Evolutionary conservation across 92 coral and sea anemone genomes (phyloP).

Genomic region (Parazoanthus darwini): DNA sequence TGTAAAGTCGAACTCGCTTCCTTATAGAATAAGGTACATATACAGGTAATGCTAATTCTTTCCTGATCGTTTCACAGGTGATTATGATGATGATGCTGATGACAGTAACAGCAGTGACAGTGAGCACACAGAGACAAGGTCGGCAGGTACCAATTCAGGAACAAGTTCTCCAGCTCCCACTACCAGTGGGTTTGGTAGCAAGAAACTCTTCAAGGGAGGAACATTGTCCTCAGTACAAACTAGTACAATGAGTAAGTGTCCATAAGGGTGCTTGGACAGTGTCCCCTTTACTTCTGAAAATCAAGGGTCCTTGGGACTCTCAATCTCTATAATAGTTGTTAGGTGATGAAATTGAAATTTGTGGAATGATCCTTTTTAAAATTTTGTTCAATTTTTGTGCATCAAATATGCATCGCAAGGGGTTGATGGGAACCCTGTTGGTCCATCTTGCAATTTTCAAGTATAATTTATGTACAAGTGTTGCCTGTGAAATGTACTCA

Average conservation of each 20-base stretch:
- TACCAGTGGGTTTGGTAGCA: conserved; percentile 39
- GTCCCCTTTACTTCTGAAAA: too few relatives aligned
- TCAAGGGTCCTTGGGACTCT: too few relatives aligned
- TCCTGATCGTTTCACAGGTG: background rate
- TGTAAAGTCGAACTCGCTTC: background rate
- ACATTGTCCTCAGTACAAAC: conserved; percentile 45
- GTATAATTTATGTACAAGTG: background rate
- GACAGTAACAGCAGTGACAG: conserved; percentile 63
- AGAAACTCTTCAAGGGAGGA: conserved; percentile 74
- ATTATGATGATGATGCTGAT: conserved; percentile 38
- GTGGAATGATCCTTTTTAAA: too few relatives aligned
- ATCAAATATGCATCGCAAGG: too few relatives aligned
- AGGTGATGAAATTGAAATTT: too few relatives aligned
- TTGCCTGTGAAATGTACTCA: background rate
- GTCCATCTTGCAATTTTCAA: background rate
- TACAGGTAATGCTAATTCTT: too few relatives aligned
- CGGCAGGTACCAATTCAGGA: conserved; percentile 45
- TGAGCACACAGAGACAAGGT: conserved; percentile 52
- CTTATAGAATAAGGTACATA: too few relatives aligned
- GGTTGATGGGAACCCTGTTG: too few relatives aligned
- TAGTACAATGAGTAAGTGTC: conserved; percentile 42
- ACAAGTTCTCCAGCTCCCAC: conserved; percentile 55
- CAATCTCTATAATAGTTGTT: too few relatives aligned
- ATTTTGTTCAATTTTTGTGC: too few relatives aligned
- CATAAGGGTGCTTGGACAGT: background rate